Base-by-base conservation (phyloP, 1,140 invertebrate genomes). In the Atopsyche davidsoni region DNA sequence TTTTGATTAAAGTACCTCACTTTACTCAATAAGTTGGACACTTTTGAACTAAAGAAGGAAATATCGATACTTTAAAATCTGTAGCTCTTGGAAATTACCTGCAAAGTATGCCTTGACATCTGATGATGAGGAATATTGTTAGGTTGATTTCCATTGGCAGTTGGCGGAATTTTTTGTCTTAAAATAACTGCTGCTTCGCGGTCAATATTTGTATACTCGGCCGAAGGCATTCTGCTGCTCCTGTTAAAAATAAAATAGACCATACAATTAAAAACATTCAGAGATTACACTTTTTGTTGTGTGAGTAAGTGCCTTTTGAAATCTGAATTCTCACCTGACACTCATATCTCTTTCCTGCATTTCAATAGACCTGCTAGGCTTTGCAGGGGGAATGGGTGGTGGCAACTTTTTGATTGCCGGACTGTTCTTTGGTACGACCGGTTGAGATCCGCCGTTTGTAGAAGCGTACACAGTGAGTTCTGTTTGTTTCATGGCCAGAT, bases 31-130 rank as follows among this genome's bases (percentile, higher is more conserved):
- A n/a, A n/a, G n/a, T n/a, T n/a, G 17, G 40, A 16, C 24, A n/a
- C 9, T n/a, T 25, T 4, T n/a, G 40, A 10, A n/a, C n/a, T n/a
- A n/a, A n/a, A n/a, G n/a, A n/a, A n/a, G n/a, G n/a, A n/a, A n/a
- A n/a, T n/a, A n/a, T n/a, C n/a, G n/a, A n/a, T n/a, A n/a, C n/a
- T 19, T 24, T 23, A 25, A 43, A 25, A 24, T 25, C 19, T 25
- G 24, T n/a, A n/a, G n/a, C n/a, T n/a, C n/a, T n/a, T 21, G 13
- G 44, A 11, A 43, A 6, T 51, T 28, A 70, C 71, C 66, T 87
- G 84, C 24, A 87, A 65, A 4, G 85, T 87, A 55, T 87, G 83
- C 40, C 84, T 76, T 14, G 79, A 80, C 83, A 88, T 86, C 38
- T 85, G 69, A 34, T 72, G 69, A 55, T 72, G 82, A 44, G 79